phyloP scores from a whole-genome alignment of 2,888 invertebrate species.

The Adelphocoris suturalis region DNA sequence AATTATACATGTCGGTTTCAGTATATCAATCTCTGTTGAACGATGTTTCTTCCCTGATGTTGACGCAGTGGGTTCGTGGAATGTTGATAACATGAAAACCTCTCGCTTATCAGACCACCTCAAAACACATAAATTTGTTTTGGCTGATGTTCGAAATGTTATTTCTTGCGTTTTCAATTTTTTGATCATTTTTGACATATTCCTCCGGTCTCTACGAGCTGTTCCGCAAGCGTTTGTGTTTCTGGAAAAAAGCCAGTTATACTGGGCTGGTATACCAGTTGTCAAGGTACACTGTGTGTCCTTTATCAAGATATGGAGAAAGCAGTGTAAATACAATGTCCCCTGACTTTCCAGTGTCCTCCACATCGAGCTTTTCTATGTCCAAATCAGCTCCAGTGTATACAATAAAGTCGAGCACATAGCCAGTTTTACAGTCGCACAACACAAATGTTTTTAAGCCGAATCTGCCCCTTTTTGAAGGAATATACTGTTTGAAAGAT shows the following conservation, averaged over 20 bases:
- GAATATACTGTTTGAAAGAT: no score
- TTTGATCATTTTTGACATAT: conserved; percentile 75
- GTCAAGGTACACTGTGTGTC: conserved; percentile 70
- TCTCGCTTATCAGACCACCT: conserved; percentile 77
- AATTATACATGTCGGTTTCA: background rate
- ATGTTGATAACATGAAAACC: conserved; percentile 76
- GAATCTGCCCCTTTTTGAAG: background rate
- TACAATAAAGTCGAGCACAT: conserved; percentile 75
- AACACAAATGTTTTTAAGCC: background rate
- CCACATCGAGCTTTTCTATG: background rate
- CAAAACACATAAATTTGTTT: conserved; percentile 74
- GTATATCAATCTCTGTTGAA: background rate
- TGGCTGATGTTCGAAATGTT: background rate
- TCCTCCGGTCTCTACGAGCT: conserved; percentile 75
- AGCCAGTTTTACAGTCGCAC: conserved; percentile 21
- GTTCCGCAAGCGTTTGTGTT: conserved; percentile 76
- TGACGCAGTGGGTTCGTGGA: conserved; percentile 74
- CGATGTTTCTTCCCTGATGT: conserved; percentile 70
- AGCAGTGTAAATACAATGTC: conserved; percentile 67
- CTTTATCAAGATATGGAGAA: conserved; percentile 71
- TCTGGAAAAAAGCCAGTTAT: conserved; percentile 62
- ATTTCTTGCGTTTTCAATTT: conserved; percentile 72
- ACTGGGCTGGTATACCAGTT: conserved; percentile 74
- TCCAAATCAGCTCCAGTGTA: conserved; percentile 72
- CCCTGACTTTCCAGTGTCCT: background rate